Conservation (phyloP, 2,797 vertebrate genomes). For the Hydrophis major region DNA sequence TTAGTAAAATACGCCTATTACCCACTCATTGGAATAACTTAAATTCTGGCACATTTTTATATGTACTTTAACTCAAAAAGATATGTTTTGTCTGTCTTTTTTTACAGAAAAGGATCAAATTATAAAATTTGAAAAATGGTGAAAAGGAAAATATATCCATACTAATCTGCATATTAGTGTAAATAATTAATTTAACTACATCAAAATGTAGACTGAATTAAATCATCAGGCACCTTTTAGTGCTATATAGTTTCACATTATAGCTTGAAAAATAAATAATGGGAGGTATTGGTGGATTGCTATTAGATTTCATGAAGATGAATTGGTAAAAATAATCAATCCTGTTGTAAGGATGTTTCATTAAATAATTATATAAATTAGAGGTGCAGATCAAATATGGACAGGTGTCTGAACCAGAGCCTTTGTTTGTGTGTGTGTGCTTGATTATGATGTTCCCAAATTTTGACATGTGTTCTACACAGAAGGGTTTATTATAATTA, state of each 20-base stretch:
- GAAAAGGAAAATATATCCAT: background rate
- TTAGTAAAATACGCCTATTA: background rate
- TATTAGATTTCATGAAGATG: background rate
- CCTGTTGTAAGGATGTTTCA: background rate
- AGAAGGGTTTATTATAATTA: background rate
- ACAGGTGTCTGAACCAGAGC: background rate
- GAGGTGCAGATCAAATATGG: background rate
- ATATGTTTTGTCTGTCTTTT: background rate
- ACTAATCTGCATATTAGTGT: background rate
- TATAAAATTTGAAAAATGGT: background rate
- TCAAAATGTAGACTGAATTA: background rate
- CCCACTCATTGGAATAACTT: background rate
- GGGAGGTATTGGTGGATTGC: background rate
- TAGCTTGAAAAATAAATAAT: background rate
- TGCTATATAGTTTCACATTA: background rate
- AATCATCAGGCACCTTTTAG: background rate
- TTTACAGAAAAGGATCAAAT: background rate
- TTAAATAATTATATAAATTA: background rate
- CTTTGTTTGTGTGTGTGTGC: too few relatives aligned
- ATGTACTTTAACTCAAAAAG: background rate
- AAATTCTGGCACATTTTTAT: background rate
- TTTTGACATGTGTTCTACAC: background rate
- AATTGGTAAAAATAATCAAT: background rate
- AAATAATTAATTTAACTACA: background rate
- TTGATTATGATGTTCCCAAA: background rate